These are phyloP conservation scores for Lanius ludovicianus DNA, from an alignment of 2,113 vertebrate species.

Conservation along the genomic window DNA sequence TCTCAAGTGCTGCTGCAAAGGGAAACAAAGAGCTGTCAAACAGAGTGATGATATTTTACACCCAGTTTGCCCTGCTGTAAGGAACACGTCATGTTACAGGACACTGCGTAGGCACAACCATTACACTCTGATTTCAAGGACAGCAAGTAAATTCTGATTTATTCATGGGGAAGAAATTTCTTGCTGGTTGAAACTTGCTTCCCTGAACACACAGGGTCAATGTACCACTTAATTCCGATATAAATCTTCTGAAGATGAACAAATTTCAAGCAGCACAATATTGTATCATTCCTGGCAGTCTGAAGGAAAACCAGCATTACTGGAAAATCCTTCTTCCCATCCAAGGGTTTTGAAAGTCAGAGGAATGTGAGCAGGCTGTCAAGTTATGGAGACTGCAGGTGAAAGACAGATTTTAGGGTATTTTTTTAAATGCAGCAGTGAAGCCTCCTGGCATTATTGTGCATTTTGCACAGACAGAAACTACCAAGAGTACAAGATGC, in stretches of 20 bases:
- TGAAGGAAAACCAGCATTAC: not conserved
- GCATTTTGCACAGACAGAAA: not conserved
- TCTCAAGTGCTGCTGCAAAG: not conserved
- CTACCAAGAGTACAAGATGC: not conserved
- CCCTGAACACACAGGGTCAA: constrained; percentile 11
- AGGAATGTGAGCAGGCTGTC: not conserved
- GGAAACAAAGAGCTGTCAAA: constrained; percentile 14
- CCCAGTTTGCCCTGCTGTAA: not conserved
- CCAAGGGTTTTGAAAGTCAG: constrained; percentile 32
- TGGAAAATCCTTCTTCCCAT: constrained; percentile 34
- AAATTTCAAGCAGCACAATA: not conserved
- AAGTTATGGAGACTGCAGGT: constrained; percentile 9
- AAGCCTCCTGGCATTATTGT: not conserved
- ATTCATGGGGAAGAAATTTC: not conserved
- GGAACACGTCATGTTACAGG: not conserved
- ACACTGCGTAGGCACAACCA: not conserved
- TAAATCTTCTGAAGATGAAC: constrained; percentile 40
- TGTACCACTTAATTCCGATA: constrained; percentile 34
- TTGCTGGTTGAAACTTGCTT: not conserved
- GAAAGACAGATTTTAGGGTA: constrained; percentile 19
- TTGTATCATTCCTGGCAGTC: constrained; percentile 9
- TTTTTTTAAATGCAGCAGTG: not conserved
- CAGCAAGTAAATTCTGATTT: constrained; percentile 26
- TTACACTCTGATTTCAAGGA: not conserved
- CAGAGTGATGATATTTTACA: not conserved